Conservation (phyloP, 2,888 invertebrate genomes). For the Trachelus tabidus region DNA sequence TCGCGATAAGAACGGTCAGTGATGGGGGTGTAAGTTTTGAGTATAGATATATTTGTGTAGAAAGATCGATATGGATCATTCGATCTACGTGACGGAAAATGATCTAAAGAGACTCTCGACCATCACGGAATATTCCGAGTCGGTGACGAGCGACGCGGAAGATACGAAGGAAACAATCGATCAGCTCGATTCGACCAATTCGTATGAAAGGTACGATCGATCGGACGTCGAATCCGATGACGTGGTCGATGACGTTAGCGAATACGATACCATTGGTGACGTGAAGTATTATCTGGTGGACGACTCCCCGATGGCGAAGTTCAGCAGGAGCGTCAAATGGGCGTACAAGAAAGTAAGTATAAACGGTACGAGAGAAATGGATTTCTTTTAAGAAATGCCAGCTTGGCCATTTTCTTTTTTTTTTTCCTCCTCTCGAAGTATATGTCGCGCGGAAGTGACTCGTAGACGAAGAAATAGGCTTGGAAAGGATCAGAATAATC, state of each 20-base stretch:
- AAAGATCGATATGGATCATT: slow-evolving; percentile 38
- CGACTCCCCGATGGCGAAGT: slow-evolving; percentile 55
- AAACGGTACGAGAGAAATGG: background rate
- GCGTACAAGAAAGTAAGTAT: slow-evolving; percentile 56
- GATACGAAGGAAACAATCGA: slow-evolving; percentile 1
- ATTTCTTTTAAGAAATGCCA: too few species aligned
- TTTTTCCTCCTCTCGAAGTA: background rate
- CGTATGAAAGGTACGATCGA: slow-evolving; percentile 8
- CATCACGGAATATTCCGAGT: slow-evolving; percentile 49
- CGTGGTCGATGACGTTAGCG: slow-evolving; percentile 14
- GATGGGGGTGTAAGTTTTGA: too few species aligned
- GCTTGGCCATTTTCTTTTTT: background rate
- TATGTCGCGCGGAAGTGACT: too few species aligned
- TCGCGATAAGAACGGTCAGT: too few species aligned
- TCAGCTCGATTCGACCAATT: background rate
- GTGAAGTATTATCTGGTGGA: slow-evolving; percentile 53
- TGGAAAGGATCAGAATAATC: too few species aligned
- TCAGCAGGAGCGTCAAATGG: slow-evolving; percentile 54
- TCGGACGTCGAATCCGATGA: slow-evolving; percentile 15
- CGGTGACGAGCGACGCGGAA: slow-evolving; percentile 27
- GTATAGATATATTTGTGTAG: too few species aligned
- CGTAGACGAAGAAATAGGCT: too few species aligned
- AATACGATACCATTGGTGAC: slow-evolving; percentile 13
- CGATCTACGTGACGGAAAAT: slow-evolving; percentile 39
- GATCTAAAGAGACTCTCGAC: slow-evolving; percentile 51